Conservation (phyloP, 2,888 invertebrate species). For the Tetanocera ferruginea region DNA sequence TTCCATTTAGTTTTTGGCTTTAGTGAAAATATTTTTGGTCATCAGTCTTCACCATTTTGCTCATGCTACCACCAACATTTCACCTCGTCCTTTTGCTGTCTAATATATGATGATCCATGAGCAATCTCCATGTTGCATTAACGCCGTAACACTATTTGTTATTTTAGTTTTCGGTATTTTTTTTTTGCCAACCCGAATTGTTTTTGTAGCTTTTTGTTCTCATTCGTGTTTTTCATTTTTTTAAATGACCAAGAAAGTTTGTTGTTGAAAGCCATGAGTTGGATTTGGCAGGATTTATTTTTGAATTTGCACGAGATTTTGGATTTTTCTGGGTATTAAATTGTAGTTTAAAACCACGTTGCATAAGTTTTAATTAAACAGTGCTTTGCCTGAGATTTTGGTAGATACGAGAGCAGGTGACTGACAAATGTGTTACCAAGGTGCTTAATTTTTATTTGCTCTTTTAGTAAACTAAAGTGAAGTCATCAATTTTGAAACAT, state of each 20-base stretch:
- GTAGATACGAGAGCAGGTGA: background rate
- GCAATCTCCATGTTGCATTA: background rate
- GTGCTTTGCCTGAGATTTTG: background rate
- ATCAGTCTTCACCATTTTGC: slow-evolving; percentile 5
- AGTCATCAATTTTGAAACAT: no score
- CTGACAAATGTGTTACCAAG: background rate
- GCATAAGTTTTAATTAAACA: slow-evolving; percentile 28
- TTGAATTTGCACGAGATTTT: slow-evolving; percentile 17
- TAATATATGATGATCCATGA: background rate
- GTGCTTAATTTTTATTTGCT: background rate
- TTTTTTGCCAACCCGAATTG: background rate
- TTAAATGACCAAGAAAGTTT: slow-evolving; percentile 33
- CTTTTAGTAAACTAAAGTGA: no score
- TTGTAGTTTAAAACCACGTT: background rate
- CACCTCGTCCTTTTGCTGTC: background rate
- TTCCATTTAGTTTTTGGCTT: slow-evolving; percentile 30
- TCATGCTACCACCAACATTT: background rate
- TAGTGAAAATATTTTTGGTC: slow-evolving; percentile 33
- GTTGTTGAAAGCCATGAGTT: background rate
- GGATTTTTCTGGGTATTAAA: background rate
- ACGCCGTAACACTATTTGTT: slow-evolving; percentile 2
- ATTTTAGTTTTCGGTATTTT: background rate
- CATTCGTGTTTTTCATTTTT: slow-evolving; percentile 25
- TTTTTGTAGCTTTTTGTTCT: background rate
- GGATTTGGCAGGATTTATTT: background rate